phyloP scores from a whole-genome alignment of 2,888 invertebrate genomes.

The Exocentrus adspersus region DNA sequence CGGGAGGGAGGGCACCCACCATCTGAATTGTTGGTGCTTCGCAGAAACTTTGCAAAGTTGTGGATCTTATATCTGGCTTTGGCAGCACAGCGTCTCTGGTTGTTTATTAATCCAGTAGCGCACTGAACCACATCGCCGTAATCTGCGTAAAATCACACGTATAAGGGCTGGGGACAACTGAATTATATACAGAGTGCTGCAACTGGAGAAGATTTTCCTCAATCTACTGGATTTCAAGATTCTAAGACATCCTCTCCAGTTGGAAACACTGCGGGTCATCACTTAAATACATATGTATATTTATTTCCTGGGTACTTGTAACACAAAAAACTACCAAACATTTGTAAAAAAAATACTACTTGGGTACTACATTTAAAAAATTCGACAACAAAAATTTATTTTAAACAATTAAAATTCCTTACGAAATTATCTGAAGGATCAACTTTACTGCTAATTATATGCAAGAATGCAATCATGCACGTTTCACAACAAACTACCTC shows the following conservation, averaged over 20 bases:
- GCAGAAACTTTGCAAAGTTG: conserved; percentile 71
- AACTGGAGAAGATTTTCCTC: background rate
- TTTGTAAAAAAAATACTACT: too few relatives aligned
- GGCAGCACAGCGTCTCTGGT: conserved; percentile 70
- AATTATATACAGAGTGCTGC: background rate
- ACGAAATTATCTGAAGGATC: too few relatives aligned
- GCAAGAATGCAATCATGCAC: background rate
- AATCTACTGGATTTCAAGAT: too few relatives aligned
- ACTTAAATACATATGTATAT: too few relatives aligned
- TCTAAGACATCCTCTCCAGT: too few relatives aligned
- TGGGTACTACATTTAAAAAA: too few relatives aligned
- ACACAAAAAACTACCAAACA: too few relatives aligned
- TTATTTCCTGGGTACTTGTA: too few relatives aligned
- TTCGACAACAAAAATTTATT: too few relatives aligned
- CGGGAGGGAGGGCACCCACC: conserved; percentile 47
- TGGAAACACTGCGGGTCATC: too few relatives aligned
- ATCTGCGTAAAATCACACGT: conserved; percentile 37
- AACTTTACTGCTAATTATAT: background rate
- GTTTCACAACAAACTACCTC: background rate
- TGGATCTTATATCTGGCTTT: conserved; percentile 74
- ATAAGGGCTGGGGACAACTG: too few relatives aligned
- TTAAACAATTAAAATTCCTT: too few relatives aligned
- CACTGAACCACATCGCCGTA: conserved; percentile 64
- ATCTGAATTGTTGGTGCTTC: conserved; percentile 60
- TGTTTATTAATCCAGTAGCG: conserved; percentile 61